Evolutionary conservation across 2,797 vertebrate genomes (phyloP).

Genomic region (Aphelocoma californica): DNA sequence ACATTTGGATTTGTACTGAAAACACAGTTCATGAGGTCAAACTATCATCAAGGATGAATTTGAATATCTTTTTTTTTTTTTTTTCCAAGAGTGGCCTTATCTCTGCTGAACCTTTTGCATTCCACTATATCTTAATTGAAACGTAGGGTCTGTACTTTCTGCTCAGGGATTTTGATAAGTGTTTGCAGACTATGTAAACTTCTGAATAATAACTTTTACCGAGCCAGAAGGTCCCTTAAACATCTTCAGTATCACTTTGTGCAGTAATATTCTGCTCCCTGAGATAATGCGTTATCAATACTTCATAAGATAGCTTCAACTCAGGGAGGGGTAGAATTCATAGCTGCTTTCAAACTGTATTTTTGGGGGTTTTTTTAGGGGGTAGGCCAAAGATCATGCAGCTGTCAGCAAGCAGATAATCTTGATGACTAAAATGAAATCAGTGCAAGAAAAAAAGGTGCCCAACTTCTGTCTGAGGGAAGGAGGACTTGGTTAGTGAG

Average conservation of each 20-base stretch:
- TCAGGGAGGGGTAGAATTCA: constrained; percentile 66
- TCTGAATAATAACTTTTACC: constrained; percentile 77
- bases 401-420: constrained; percentile 72
- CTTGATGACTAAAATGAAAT: constrained; percentile 72
- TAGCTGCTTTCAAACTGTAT: constrained; percentile 51
- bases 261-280: constrained; percentile 74
- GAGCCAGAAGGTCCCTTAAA: constrained; percentile 70
- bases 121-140: constrained; percentile 77
- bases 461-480: background rate
- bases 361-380: background rate
- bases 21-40: constrained; percentile 44
- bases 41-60: constrained; percentile 67
- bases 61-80: constrained; percentile 24
- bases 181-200: constrained; percentile 78
- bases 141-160: constrained; percentile 80
- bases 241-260: constrained; percentile 75
- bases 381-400: constrained; percentile 68
- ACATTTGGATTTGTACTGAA: background rate
- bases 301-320: constrained; percentile 71
- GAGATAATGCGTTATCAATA: constrained; percentile 79
- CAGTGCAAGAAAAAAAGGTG: background rate
- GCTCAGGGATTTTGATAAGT: constrained; percentile 81
- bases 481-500: background rate
- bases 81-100: constrained; percentile 64
- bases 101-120: constrained; percentile 73